A percentile compares a stretch with the other conserved stretches of the same genome.
These are phyloP conservation scores for Elgaria multicarinata DNA, from an alignment of 2,113 vertebrate genomes.

Conservation along the genomic window DNA sequence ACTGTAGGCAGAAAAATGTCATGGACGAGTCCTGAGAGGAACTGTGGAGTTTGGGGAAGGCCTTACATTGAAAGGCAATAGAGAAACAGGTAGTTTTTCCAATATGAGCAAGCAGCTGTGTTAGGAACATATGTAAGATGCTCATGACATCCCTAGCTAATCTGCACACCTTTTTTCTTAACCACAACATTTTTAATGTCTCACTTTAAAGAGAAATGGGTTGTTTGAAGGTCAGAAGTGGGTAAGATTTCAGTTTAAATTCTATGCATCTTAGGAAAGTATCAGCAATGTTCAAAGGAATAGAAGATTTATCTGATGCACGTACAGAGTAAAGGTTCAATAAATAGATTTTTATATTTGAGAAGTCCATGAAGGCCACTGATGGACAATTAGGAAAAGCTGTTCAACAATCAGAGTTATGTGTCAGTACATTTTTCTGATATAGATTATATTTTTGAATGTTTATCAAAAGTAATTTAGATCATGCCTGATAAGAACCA, in stretches of 20 bases:
- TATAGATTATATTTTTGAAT: slow-evolving; percentile 8
- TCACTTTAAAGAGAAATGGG: background rate
- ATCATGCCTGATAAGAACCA: slow-evolving; percentile 4
- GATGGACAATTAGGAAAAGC: background rate
- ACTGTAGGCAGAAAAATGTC: too few relatives aligned
- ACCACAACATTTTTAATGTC: background rate
- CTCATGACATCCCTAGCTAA: background rate
- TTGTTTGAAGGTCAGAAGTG: background rate
- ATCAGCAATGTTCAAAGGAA: slow-evolving; percentile 2
- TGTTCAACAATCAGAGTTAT: background rate
- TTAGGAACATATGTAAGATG: background rate
- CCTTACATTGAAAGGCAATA: background rate
- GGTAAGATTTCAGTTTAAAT: background rate
- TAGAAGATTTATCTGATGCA: background rate
- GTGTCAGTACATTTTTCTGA: background rate
- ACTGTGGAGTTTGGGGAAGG: background rate
- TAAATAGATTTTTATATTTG: background rate
- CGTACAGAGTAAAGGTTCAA: background rate
- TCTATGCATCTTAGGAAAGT: background rate
- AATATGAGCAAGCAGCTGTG: background rate
- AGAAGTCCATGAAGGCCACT: background rate
- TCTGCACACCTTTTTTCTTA: background rate
- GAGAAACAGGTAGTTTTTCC: background rate
- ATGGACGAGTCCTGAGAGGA: too few relatives aligned
- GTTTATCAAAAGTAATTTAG: background rate